Conservation (phyloP, 2,797 vertebrate genomes). For the Eurystomus glaucurus region DNA sequence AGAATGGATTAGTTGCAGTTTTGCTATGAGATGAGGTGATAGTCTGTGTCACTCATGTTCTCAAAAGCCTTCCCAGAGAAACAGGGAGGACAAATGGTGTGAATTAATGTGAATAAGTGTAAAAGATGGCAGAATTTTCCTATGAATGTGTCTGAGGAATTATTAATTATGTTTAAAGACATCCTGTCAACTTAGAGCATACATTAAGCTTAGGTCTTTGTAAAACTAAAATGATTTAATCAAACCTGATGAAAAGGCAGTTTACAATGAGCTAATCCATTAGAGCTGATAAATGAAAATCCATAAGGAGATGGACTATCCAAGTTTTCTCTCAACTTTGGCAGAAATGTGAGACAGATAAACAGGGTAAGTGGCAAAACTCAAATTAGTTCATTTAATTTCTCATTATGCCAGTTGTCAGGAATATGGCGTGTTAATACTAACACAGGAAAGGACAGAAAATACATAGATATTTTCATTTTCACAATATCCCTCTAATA, state of each 20-base stretch:
- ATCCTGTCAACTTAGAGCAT: not conserved
- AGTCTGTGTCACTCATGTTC: not conserved
- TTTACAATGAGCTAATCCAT: not conserved
- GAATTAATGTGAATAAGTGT: not conserved
- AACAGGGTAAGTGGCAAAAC: conserved; percentile 20
- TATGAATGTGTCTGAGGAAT: not conserved
- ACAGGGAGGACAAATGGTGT: not conserved
- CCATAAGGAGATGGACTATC: not conserved
- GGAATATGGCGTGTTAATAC: not conserved
- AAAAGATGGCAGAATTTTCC: not conserved
- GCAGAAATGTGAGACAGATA: not conserved
- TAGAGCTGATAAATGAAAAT: not conserved
- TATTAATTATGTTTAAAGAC: not conserved
- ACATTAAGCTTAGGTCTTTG: not conserved
- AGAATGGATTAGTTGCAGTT: not conserved
- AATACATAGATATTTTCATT: not conserved
- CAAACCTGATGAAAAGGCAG: not conserved
- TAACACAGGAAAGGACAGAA: not conserved
- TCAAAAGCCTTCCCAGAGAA: conserved; percentile 10
- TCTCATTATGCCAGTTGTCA: not conserved
- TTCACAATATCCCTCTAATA: not conserved
- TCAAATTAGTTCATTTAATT: not conserved
- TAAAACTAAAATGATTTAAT: conserved; percentile 6
- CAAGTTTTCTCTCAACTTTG: conserved; percentile 1
- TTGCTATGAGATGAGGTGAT: not conserved